Evolutionary conservation across 2,797 vertebrate species (phyloP), one percentile per base, ranked within the genome.

Genomic region (Leptatherina wallacei): DNA sequence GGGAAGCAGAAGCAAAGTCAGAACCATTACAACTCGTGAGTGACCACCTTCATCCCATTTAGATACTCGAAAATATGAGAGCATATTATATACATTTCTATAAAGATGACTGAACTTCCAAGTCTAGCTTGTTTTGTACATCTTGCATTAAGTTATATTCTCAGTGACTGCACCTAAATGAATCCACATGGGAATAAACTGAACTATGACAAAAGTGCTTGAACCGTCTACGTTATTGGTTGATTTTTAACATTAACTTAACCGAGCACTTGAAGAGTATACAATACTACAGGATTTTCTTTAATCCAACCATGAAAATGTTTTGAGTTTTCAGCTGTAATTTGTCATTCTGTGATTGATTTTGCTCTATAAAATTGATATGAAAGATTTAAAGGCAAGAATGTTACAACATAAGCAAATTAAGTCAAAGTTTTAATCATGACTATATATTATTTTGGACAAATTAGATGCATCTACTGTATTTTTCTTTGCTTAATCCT

Each of bases 1-100:
- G 13, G 94, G 95, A n/a, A 29, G 4, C 16, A 33, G 1, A 4
- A 95, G 95, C 84, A 91, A 78, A 86, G 84, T 93, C 24, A 85
- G 82, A 60, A 94, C 90, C 27, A 32, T 94, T 64, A 89, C 87
- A 0, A 96, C 95, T 22, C 69, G 95, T 95, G 75, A 92, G 95
- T 94, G 7, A 66, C 8, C 44, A 56, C 2, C 52, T 75, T 76
- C 0, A 47, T 55, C 29, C 20, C 2, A 18, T 49, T 1, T 42
- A 9, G 35, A 42, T 13, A 14, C 13, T 20, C 6, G 8, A 22
- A 57, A 11, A 24, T 1, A 51, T 24, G 29, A 2, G 0, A 24
- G 18, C 27, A 30, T 71, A 68, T 51, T 27, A 29, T 44, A 61
- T 4, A 27, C 22, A 12, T 52, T n/a, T 65, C 24, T 54, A 24